Conservation (phyloP, 2,797 vertebrate genomes). For the Sciurus vulgaris region DNA sequence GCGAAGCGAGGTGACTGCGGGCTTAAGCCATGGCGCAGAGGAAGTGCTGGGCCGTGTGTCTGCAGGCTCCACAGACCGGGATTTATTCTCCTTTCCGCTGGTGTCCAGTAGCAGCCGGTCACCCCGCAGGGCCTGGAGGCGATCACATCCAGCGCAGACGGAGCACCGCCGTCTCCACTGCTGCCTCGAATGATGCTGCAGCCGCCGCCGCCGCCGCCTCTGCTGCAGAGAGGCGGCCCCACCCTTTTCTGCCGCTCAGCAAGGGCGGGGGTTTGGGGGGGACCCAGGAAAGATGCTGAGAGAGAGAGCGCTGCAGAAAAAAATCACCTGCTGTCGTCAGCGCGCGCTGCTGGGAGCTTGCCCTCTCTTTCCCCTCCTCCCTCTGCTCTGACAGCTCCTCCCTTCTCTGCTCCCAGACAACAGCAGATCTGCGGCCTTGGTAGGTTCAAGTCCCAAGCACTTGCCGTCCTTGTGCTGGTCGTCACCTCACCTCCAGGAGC, state of each 20-base stretch:
- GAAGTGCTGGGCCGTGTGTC: not conserved
- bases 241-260: conserved; percentile 76
- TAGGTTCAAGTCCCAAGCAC: conserved; percentile 55
- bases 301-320: conserved; percentile 83
- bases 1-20: conserved; percentile 31
- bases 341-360: conserved; percentile 67
- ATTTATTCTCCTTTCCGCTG: not conserved
- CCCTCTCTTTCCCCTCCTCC: conserved; percentile 37
- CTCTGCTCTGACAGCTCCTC: conserved; percentile 63
- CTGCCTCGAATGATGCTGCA: conserved; percentile 37
- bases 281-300: conserved; percentile 81
- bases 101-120: not conserved
- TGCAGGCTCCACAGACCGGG: not conserved
- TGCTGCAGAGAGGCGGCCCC: conserved; percentile 80
- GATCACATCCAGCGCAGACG: conserved; percentile 36
- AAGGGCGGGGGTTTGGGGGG: not conserved
- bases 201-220: conserved; percentile 35
- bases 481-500: not conserved
- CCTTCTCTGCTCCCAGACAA: conserved; percentile 68
- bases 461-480: not conserved
- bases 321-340: conserved; percentile 91
- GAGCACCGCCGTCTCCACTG: conserved; percentile 16
- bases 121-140: not conserved
- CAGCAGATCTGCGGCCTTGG: conserved; percentile 47
- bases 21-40: conserved; percentile 80